A percentile compares a stretch with the other conserved stretches of the same genome.
These are phyloP conservation scores for Huso huso DNA, from an alignment of 2,797 vertebrate genomes.

Conservation along the genomic window DNA sequence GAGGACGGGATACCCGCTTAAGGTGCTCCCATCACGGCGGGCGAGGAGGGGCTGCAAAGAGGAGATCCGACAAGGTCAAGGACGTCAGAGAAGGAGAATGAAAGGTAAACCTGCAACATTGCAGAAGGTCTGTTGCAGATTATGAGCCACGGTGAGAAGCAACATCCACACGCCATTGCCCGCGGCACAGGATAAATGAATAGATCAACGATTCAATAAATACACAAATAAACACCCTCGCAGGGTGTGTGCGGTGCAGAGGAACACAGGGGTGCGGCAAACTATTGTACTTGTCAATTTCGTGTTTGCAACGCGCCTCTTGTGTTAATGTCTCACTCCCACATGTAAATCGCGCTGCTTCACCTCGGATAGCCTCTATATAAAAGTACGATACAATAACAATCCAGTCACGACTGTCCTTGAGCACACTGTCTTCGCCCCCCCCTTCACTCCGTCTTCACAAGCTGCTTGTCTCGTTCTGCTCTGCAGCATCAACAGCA, in stretches of 20 bases:
- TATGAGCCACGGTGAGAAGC: not conserved
- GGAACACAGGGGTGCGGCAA: no score
- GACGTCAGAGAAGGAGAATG: slow-evolving; percentile 13
- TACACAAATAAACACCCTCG: no score
- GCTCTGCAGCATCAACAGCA: not conserved
- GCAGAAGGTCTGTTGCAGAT: not conserved
- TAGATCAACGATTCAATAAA: not conserved
- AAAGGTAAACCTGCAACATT: slow-evolving; percentile 6
- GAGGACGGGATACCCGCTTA: slow-evolving; percentile 49
- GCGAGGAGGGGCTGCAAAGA: slow-evolving; percentile 50
- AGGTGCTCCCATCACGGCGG: slow-evolving; percentile 48
- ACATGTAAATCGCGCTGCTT: no score
- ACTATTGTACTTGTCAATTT: no score
- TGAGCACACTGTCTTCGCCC: slow-evolving; percentile 9
- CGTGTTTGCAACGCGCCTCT: no score
- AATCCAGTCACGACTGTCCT: slow-evolving; percentile 13
- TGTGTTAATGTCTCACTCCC: no score
- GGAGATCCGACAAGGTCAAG: slow-evolving; percentile 20
- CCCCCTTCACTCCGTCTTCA: not conserved
- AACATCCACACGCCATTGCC: not conserved
- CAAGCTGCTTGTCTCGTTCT: not conserved
- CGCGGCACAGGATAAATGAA: not conserved
- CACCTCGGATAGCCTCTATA: no score
- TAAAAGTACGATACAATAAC: not conserved
- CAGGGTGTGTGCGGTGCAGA: no score